Evolutionary conservation across 1,140 invertebrate species (phyloP).

Genomic region (Drosophila azteca): DNA sequence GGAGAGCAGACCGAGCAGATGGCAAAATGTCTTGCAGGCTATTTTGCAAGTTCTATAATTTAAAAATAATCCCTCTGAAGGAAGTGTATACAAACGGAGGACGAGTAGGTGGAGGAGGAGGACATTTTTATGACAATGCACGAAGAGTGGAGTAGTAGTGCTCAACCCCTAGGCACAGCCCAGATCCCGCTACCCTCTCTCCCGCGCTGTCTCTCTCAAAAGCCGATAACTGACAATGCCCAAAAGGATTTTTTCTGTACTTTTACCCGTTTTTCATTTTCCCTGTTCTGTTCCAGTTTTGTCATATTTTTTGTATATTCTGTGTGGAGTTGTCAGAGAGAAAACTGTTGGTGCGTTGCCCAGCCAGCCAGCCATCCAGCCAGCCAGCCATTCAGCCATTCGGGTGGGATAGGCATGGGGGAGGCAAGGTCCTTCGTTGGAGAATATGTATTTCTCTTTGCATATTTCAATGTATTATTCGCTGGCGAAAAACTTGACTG

Average conservation of each 20-base stretch:
- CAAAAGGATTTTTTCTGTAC: conserved; percentile 65
- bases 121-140: conserved; percentile 75
- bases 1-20: too few relatives aligned
- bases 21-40: too few relatives aligned
- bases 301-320: conserved; percentile 33
- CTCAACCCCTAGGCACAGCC: background rate
- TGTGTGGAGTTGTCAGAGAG: conserved; percentile 75
- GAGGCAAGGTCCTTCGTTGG: conserved; percentile 17
- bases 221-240: conserved; percentile 81
- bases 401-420: conserved; percentile 9
- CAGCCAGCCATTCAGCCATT: conserved; percentile 40
- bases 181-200: background rate
- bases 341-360: conserved; percentile 61
- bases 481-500: conserved; percentile 75
- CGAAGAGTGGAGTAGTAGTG: conserved; percentile 11
- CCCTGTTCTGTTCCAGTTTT: conserved; percentile 31
- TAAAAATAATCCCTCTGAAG: too few relatives aligned
- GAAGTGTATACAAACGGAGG: background rate
- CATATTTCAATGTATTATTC: conserved; percentile 78
- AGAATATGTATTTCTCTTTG: conserved; percentile 66
- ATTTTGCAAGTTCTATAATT: too few relatives aligned
- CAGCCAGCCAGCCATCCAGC: conserved; percentile 26
- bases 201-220: conserved; percentile 43
- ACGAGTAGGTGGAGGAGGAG: too few relatives aligned
- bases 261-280: conserved; percentile 38